Evolutionary conservation across 2,797 vertebrate genomes (phyloP), one percentile per base, ranked within the genome.

Genomic region (Diceros bicornis): DNA sequence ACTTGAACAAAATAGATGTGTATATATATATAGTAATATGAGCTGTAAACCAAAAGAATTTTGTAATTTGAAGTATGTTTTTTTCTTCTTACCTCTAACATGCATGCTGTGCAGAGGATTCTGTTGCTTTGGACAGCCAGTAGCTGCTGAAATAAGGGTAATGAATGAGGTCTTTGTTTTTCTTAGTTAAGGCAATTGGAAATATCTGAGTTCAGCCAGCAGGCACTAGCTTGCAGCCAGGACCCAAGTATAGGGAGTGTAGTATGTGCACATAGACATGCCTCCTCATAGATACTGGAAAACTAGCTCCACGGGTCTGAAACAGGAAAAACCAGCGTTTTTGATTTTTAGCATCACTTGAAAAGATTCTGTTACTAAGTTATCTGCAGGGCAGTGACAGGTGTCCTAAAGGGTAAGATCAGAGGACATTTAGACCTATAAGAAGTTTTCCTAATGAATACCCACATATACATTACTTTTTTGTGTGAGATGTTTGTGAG

Each of bases 151-250:
- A 78, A 91, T 59, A 0, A 2, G 92, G 0, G 84, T 96, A 92
- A 23, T 98, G 97, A 98, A 98, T 97, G 93, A 98, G 92, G 94
- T 72, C 96, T 97, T 98, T 98, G 98, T 98, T 97, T 98, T 88
- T 90, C n/a, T 14, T 55, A 1, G 0, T 75, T 27, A 97, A 98
- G 97, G 87, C 97, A 81, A 8, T 97, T 79, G 93, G 89, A 96
- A 98, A 97, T 66, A 90, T 21, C 96, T 97, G 89, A 78, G 23
- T 85, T 96, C 81, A 27, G 5, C 95, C 86, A 92, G 6, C 2
- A 27, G 97, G 97, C 98, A 98, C 96, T 7, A 29, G 34, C 83
- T 75, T 25, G 47, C 91, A 96, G 96, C 93, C 89, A 89, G 0
- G 12, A 84, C 23, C 91, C 96, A 97, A 96, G 90, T 97, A 91